Evolutionary conservation across 2,113 vertebrate genomes (phyloP), one percentile per base, ranked within the genome.

Genomic region (Poecile atricapillus): DNA sequence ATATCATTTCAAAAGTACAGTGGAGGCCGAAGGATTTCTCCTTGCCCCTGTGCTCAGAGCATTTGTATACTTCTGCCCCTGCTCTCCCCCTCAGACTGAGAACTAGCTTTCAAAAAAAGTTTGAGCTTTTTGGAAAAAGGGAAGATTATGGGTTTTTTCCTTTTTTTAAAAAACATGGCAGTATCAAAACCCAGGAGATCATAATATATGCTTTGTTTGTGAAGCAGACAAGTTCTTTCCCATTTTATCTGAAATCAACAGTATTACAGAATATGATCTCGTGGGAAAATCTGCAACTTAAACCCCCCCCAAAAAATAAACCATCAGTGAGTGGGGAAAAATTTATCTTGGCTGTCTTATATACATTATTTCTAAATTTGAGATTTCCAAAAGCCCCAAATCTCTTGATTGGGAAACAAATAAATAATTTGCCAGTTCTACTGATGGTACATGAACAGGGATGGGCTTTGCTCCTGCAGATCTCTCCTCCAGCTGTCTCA

Each of bases 101-200:
- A 87, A 81, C 35, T 3, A 35, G 9, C 30, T 83, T 83, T 77
- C 28, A 77, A 80, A 87, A 76, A 7, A 1, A 2, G 73, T 52
- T n/a, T 37, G 21, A 82, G 17, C 4, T 69, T 85, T 95, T 64
- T 62, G 7, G n/a, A 23, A 93, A 95, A 69, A 31, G 39, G 25
- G 21, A 63, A 71, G n/a, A 41, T 64, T 25, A 31, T 25, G 6
- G 2, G 0, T 1, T 4, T 65, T 49, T 41, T 12, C 2, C 15
- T 9, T 28, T 21, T 28, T 25, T 13, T 5, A 69, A 7, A 28
- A 59, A 49, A 79, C 50, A 10, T 2, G 76, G 16, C 16, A 74
- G 39, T 43, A 79, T 27, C 18, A 15, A 76, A 85, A 76, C 17
- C 0, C 28, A 68, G 15, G 10, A 39, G 35, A 64, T 50, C 24